Conservation (phyloP, 2,113 vertebrate genomes). For the Monarcha castaneiventris region DNA sequence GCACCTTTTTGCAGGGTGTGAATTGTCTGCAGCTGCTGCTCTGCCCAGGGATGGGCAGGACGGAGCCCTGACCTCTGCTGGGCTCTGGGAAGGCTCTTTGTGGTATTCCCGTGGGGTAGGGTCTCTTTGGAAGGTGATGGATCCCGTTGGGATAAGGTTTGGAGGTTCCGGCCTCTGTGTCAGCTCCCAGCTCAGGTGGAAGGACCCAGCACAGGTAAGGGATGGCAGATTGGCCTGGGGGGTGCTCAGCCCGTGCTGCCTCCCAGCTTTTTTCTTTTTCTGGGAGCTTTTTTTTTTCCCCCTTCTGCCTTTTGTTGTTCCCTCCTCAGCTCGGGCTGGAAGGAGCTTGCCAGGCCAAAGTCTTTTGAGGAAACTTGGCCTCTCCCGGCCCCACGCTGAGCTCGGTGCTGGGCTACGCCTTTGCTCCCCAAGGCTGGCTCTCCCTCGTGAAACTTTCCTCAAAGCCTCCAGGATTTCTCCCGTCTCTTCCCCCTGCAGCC, state of each 20-base stretch:
- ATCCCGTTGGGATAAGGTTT: not conserved
- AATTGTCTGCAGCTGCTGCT: not conserved
- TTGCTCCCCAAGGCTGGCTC: conserved; percentile 16
- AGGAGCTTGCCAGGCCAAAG: not conserved
- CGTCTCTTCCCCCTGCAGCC: conserved; percentile 19
- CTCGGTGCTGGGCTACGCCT: not conserved
- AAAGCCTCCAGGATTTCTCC: conserved; percentile 18
- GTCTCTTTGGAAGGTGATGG: not conserved
- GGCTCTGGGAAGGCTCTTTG: not conserved
- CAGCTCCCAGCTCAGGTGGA: not conserved
- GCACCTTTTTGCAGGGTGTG: not conserved
- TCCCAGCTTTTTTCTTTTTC: not conserved
- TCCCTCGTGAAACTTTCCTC: conserved; percentile 38
- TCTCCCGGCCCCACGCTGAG: not conserved
- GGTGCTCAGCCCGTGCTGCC: not conserved
- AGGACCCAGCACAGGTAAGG: fast-evolving
- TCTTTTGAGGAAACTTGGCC: conserved; percentile 59
- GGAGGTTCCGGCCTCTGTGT: not conserved
- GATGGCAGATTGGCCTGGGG: not conserved
- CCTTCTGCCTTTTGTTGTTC: not conserved
- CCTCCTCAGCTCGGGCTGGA: not conserved
- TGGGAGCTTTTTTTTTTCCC: not conserved
- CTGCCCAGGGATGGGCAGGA: not conserved
- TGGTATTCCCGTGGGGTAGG: not conserved
- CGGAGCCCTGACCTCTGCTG: not conserved